phyloP scores from a whole-genome alignment of 2,888 invertebrate genomes.

The Notocelia uddmanniana region DNA sequence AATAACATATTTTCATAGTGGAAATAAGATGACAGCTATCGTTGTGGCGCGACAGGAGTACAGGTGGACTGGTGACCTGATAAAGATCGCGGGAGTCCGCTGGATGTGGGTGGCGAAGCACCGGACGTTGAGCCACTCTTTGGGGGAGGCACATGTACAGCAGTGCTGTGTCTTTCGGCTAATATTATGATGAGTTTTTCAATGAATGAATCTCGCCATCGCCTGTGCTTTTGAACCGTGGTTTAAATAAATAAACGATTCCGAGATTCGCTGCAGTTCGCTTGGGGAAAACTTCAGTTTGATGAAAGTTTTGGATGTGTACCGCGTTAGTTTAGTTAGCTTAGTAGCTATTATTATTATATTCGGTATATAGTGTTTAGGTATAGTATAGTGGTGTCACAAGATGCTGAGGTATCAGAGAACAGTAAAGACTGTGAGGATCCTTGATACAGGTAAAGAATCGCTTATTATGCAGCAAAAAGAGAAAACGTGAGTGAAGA shows the following conservation, averaged over 20 bases:
- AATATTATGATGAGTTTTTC: too few relatives aligned
- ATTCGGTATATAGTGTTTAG: not conserved
- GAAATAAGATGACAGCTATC: too few relatives aligned
- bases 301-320: conserved; percentile 27
- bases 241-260: conserved; percentile 42
- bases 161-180: too few relatives aligned
- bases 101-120: too few relatives aligned
- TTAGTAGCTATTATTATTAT: not conserved
- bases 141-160: too few relatives aligned
- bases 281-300: conserved; percentile 31
- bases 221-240: conserved; percentile 4
- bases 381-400: not conserved
- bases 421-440: conserved; percentile 28
- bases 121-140: too few relatives aligned
- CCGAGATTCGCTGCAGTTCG: conserved; percentile 29
- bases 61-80: too few relatives aligned
- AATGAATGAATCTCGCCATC: conserved; percentile 21
- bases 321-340: conserved; percentile 3
- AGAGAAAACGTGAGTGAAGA: too few relatives aligned
- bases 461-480: not conserved
- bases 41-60: too few relatives aligned
- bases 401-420: conserved; percentile 37
- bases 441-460: conserved; percentile 22
- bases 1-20: too few relatives aligned
- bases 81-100: too few relatives aligned